Base-by-base conservation (phyloP, 2,797 vertebrate genomes). In the Hafferia zeledoni region DNA sequence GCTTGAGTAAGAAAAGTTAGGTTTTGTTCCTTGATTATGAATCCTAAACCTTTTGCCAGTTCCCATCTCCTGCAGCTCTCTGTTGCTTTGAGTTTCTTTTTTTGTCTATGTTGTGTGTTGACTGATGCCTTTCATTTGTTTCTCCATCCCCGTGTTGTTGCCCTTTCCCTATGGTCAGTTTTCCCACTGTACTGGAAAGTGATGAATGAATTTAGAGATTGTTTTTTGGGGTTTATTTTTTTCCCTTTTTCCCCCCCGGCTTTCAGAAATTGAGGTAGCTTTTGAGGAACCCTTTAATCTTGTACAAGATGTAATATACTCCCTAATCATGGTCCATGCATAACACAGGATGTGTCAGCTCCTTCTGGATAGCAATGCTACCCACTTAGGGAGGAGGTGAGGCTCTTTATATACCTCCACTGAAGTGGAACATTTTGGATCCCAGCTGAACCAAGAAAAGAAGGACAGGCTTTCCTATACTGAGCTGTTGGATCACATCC, bases 221-320 rank as follows among this genome's bases (percentile, higher is more conserved):
- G 8, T 10, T 50, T 50, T 60, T 60, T 28, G 18, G 12, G 24
- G 2, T 13, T 30, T 60, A 28, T 16, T 25, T 25, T 27, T 49
- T 27, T 28, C 10, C 10, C 16, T 52, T 35, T 25, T 52, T 52
- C 17, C 30, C 39, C 41, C 7, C 28, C 25, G 24, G 4, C 39
- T 75, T 83, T 81, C 16, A 44, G 35, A 87, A 81, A 60, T 4
- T 31, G 41, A 78, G 37, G 15, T 33, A 63, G 8, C n/a, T 89
- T 94, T 82, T 61, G 10, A 65, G n/a, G 35, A 78, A 13, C 33
- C 23, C 15, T 92, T 83, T 80, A n/a, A 24, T 89, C 44, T 85
- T 80, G 31, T 20, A 24, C 22, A 60, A 33, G 28, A 17, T 39
- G 6, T 6, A 14, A 47, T 0, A 0, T 44, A 37, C 17, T 74